Percentiles rank a stretch among this genome's conserved stretches.
phyloP scores from a whole-genome alignment of 2,888 invertebrate genomes.

The Calameuta filiformis region DNA sequence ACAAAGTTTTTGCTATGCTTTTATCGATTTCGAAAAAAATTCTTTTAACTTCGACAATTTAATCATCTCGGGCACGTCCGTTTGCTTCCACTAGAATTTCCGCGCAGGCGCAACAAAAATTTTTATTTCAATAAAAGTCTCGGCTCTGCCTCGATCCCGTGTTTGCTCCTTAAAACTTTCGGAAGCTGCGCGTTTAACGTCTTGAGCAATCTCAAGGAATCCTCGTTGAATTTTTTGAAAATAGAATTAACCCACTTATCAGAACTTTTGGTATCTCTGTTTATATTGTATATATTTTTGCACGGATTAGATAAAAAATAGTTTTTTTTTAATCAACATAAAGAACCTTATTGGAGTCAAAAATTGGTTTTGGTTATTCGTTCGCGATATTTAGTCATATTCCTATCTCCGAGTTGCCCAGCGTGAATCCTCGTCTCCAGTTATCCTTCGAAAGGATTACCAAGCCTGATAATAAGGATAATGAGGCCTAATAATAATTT shows the following conservation, averaged over 20 bases:
- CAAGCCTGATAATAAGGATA: not conserved
- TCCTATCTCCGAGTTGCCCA: not conserved
- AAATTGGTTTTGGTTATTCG: not conserved
- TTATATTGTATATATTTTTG: not conserved
- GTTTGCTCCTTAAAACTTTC: not conserved
- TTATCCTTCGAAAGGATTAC: not conserved
- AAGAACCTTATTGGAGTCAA: not conserved
- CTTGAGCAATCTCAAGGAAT: not conserved
- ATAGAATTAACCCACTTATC: not conserved
- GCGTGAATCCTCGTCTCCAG: not conserved
- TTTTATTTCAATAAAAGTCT: not conserved
- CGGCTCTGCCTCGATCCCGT: no score
- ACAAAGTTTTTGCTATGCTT: not conserved
- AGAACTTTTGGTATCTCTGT: not conserved
- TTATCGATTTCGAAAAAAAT: not conserved
- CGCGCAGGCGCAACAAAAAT: no score
- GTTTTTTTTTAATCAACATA: not conserved
- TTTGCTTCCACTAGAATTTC: not conserved
- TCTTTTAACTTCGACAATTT: not conserved
- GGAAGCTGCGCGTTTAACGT: not conserved
- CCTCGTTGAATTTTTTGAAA: not conserved
- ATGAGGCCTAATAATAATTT: not conserved
- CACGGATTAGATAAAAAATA: not conserved
- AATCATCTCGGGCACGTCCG: not conserved
- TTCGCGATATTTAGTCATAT: not conserved